These are phyloP conservation scores for Ginglymostoma cirratum DNA, from an alignment of 2,113 vertebrate species.

Conservation along the genomic window DNA sequence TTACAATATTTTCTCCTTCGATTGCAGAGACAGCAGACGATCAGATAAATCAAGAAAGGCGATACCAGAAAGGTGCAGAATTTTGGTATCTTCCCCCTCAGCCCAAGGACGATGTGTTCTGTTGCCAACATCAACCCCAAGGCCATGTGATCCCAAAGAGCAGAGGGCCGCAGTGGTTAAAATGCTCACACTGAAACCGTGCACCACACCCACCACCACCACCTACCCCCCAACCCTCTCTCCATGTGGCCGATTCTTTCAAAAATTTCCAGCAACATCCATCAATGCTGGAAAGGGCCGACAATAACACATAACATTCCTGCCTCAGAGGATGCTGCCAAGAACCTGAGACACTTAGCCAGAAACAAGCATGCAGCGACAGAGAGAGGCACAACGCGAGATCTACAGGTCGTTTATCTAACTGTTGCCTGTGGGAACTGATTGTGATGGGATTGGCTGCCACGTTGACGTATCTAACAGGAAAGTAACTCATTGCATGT, in stretches of 20 bases:
- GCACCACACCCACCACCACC: too few species aligned
- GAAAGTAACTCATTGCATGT: neutral
- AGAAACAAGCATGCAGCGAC: neutral
- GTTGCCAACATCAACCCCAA: neutral
- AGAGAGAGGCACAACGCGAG: neutral
- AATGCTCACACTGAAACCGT: neutral
- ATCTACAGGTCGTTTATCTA: neutral
- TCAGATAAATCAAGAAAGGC: neutral
- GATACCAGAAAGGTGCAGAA: neutral
- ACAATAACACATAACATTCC: neutral
- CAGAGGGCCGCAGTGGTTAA: neutral
- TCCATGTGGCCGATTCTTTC: neutral
- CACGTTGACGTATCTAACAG: neutral
- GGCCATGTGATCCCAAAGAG: neutral
- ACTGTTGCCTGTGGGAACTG: neutral
- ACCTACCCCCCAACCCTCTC: too few species aligned
- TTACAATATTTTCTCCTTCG: neutral
- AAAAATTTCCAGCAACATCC: neutral
- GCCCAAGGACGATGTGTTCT: neutral
- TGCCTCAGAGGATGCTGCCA: neutral
- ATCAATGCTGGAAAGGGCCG: neutral
- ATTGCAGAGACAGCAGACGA: neutral
- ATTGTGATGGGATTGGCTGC: neutral
- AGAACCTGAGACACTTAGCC: neutral
- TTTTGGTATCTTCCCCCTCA: neutral